phyloP scores from a whole-genome alignment of 2,113 vertebrate species.

The Trematocara unimaculatum region DNA sequence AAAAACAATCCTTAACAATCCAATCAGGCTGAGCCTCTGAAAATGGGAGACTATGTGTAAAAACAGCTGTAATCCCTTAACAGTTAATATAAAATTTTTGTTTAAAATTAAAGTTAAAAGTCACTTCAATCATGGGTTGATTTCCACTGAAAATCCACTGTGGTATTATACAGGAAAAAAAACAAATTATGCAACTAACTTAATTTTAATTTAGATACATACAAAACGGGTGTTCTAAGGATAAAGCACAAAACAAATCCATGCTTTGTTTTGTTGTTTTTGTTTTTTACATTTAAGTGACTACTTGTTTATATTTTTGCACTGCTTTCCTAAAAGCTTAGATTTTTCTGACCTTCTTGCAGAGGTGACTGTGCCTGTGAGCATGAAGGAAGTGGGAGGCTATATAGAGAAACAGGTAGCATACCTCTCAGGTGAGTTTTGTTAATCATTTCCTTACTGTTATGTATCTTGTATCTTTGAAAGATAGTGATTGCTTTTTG shows the following conservation, averaged over 20 bases:
- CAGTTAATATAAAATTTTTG: rapidly evolving
- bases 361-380: conserved; percentile 77
- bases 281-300: neutral
- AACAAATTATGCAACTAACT: neutral
- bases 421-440: conserved; percentile 87
- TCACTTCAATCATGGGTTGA: neutral
- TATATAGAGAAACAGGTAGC: conserved; percentile 90
- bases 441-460: neutral
- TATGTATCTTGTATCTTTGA: neutral
- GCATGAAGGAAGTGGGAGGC: conserved; percentile 82
- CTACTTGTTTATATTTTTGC: neutral
- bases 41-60: neutral
- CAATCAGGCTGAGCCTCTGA: neutral
- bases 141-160: neutral
- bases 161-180: rapidly evolving
- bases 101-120: neutral
- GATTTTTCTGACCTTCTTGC: neutral
- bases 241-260: neutral
- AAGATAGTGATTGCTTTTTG: neutral
- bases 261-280: neutral
- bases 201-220: rapidly evolving
- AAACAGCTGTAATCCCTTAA: neutral
- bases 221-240: rapidly evolving
- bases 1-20: neutral
- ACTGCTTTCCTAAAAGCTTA: neutral